Evolutionary conservation across 2,113 vertebrate species (phyloP).

Genomic region (Cercopithecus mona): DNA sequence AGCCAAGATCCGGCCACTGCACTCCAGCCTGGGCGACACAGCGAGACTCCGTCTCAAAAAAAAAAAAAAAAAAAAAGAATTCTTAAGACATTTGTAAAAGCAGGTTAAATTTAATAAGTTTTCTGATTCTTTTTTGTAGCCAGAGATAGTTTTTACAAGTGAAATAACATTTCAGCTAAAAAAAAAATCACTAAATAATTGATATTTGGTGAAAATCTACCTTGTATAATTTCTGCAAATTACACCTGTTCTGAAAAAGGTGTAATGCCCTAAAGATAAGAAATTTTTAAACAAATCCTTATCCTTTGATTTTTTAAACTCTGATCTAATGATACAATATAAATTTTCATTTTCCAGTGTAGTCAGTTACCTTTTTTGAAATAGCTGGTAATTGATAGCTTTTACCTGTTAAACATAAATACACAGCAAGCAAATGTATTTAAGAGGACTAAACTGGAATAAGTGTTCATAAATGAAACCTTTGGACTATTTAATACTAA

Average conservation of each 20-base stretch:
- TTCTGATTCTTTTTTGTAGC: conserved; percentile 77
- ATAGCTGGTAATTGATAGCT: neutral
- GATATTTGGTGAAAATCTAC: conserved; percentile 52
- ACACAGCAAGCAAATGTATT: neutral
- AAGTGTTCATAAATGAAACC: neutral
- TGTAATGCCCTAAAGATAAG: conserved; percentile 28
- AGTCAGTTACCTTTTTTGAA: neutral
- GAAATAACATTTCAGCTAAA: conserved; percentile 66
- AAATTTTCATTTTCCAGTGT: neutral
- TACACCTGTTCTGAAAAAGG: conserved; percentile 60
- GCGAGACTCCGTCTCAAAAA: too few relatives aligned
- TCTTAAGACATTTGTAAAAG: conserved; percentile 72
- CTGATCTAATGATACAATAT: neutral
- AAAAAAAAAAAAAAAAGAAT: neutral
- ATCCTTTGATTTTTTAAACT: neutral
- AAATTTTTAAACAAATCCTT: conserved; percentile 46
- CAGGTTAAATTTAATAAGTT: neutral
- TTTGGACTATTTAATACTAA: neutral
- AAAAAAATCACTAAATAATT: conserved; percentile 18
- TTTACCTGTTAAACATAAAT: neutral
- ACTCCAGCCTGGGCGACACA: too few relatives aligned
- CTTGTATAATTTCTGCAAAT: conserved; percentile 33
- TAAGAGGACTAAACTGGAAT: neutral
- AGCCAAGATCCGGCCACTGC: too few relatives aligned
- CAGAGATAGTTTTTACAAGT: conserved; percentile 59